Evolutionary conservation across 2,113 vertebrate species (phyloP).

Genomic region (Pseudorasbora parva): DNA sequence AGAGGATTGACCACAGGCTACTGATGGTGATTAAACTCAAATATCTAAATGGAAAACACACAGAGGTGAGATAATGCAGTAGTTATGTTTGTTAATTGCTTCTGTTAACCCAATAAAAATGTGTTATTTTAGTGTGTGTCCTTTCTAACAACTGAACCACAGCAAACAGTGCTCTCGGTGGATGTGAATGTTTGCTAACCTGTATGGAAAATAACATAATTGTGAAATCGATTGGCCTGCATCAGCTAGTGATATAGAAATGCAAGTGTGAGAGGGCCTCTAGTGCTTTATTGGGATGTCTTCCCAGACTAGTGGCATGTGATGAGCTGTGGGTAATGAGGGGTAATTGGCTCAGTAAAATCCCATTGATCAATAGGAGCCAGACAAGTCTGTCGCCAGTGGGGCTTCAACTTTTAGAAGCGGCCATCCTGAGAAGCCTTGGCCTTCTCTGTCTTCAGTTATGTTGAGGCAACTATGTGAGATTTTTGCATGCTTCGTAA

Average conservation of each 20-base stretch:
- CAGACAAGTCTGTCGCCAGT: slow-evolving; percentile 37
- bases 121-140: neutral
- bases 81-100: neutral
- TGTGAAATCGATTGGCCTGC: slow-evolving; percentile 2
- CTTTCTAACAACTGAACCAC: neutral
- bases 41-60: slow-evolving; percentile 1
- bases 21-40: neutral
- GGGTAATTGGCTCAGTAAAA: slow-evolving; percentile 57
- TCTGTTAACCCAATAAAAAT: neutral
- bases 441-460: neutral
- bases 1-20: neutral
- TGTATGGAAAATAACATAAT: slow-evolving; percentile 22
- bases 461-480: neutral
- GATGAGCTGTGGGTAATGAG: slow-evolving; percentile 54
- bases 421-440: neutral
- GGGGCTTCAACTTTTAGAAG: slow-evolving; percentile 23
- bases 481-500: neutral
- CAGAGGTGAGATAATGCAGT: slow-evolving; percentile 14
- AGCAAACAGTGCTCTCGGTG: slow-evolving; percentile 1
- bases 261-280: neutral
- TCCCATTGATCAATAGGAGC: slow-evolving; percentile 66
- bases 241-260: slow-evolving; percentile 4
- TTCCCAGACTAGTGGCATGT: slow-evolving; percentile 37
- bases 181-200: slow-evolving; percentile 19
- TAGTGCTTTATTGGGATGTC: slow-evolving; percentile 38